phyloP scores from a whole-genome alignment of 2,888 invertebrate species.

The Melangyna quadrimaculata region DNA sequence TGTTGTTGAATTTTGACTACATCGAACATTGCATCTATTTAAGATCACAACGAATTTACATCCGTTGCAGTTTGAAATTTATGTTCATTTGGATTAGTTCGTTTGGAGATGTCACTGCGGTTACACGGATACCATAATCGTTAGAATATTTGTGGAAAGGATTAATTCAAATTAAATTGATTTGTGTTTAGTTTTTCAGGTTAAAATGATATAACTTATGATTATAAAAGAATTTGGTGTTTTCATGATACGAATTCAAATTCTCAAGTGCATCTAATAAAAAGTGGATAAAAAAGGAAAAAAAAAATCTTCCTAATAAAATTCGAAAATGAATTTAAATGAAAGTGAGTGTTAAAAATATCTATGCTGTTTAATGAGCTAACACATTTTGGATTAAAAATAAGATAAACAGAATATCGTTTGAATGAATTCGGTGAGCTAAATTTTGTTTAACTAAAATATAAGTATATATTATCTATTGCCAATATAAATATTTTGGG shows the following conservation, averaged over 20 bases:
- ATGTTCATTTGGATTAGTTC: conserved; percentile 66
- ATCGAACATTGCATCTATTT: conserved; percentile 54
- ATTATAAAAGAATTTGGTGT: neutral
- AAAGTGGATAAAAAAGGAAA: neutral
- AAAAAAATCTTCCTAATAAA: neutral
- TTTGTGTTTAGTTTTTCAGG: neutral
- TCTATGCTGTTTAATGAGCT: conserved; percentile 55
- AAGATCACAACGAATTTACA: conserved; percentile 66
- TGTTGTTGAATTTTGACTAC: neutral
- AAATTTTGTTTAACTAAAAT: neutral
- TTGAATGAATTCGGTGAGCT: conserved; percentile 70
- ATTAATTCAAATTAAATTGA: conserved; percentile 24
- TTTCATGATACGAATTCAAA: neutral
- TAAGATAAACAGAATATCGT: conserved; percentile 28
- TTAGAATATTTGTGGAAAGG: conserved; percentile 5
- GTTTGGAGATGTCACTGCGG: conserved; percentile 60
- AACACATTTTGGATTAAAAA: conserved; percentile 56
- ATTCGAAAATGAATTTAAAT: neutral
- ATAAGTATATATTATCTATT: too few species aligned
- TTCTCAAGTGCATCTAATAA: neutral
- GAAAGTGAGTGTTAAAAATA: conserved; percentile 38
- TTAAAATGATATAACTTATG: conserved; percentile 22
- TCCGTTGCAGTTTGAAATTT: conserved; percentile 69
- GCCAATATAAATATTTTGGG: too few species aligned
- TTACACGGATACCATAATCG: conserved; percentile 39